Conservation (phyloP, 2,113 vertebrate genomes). For the Salminus brasiliensis region DNA sequence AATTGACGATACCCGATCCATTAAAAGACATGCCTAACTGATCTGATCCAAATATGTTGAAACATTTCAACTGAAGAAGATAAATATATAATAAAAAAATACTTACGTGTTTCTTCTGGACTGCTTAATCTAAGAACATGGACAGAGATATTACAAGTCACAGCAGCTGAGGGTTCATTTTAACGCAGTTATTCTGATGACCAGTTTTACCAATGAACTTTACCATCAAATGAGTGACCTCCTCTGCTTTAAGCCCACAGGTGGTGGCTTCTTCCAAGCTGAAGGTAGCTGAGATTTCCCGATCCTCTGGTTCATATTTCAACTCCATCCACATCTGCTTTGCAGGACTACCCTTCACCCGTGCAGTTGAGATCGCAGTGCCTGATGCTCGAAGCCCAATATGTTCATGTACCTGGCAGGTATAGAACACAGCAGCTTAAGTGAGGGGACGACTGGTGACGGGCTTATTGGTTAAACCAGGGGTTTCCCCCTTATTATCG, state of each 20-base stretch:
- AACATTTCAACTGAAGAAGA: neutral
- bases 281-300: neutral
- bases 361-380: neutral
- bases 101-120: constrained; percentile 21
- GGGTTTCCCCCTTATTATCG: too few relatives aligned
- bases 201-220: neutral
- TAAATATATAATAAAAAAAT: neutral
- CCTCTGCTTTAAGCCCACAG: neutral
- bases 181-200: too few relatives aligned
- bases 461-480: too few relatives aligned
- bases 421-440: too few relatives aligned
- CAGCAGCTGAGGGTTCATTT: too few relatives aligned
- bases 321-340: neutral
- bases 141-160: too few relatives aligned
- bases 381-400: neutral
- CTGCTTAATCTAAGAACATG: constrained; percentile 10
- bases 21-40: too few relatives aligned
- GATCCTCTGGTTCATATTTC: neutral
- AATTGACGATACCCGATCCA: too few relatives aligned
- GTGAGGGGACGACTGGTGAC: too few relatives aligned
- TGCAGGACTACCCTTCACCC: neutral
- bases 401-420: neutral
- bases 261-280: neutral
- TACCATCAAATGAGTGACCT: neutral
- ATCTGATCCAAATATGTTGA: too few relatives aligned